Percentiles rank a stretch among this genome's conserved stretches.
phyloP scores from a whole-genome alignment of 2,888 invertebrate genomes.

The Trissoscelio sp. region DNA sequence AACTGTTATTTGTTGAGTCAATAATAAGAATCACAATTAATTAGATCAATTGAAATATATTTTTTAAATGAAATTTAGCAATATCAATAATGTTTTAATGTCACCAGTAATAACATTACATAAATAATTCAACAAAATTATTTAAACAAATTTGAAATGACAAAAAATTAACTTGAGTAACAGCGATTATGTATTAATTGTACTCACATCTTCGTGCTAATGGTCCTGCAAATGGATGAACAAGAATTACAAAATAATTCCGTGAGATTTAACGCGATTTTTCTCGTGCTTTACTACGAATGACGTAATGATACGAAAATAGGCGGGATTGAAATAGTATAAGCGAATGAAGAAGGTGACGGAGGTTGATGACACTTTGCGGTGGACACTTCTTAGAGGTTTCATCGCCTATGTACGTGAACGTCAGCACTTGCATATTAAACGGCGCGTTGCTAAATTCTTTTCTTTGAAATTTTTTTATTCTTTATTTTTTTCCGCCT shows the following conservation, averaged over 20 bases:
- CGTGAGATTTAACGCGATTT: constrained; percentile 23
- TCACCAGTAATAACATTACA: too few species aligned
- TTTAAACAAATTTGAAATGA: background rate
- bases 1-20: too few species aligned
- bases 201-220: constrained; percentile 9
- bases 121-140: too few species aligned
- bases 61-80: too few species aligned
- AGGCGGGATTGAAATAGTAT: constrained; percentile 52
- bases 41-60: too few species aligned
- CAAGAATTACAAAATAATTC: constrained; percentile 29
- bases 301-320: constrained; percentile 48
- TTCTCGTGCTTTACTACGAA: constrained; percentile 23
- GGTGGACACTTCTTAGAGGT: constrained; percentile 58
- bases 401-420: constrained; percentile 60
- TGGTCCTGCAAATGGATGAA: constrained; percentile 15
- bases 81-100: too few species aligned
- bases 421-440: constrained; percentile 60
- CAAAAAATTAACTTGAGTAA: constrained; percentile 16
- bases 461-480: constrained; percentile 52
- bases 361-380: constrained; percentile 69
- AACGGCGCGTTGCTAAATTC: constrained; percentile 55
- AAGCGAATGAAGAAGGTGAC: constrained; percentile 50
- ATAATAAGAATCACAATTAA: too few species aligned
- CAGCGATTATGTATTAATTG: background rate
- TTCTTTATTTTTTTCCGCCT: constrained; percentile 28